Evolutionary conservation across 2,797 vertebrate species (phyloP), one percentile per base, ranked within the genome.

Genomic region (Kryptopterus vitreolus): DNA sequence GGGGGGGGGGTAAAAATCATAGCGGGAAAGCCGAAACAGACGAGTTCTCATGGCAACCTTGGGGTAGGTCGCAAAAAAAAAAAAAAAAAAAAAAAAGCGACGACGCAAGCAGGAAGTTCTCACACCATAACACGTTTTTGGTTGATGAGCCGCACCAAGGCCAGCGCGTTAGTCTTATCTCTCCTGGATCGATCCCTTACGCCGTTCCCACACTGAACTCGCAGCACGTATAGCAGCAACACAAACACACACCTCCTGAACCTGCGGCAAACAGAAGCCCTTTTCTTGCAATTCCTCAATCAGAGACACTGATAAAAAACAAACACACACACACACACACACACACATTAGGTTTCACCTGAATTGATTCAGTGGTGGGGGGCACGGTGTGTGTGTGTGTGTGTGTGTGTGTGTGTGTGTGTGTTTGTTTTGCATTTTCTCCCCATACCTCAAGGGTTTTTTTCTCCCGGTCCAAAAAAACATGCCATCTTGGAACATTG

Each of bases 151-250:
- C 88, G 72, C 84, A 84, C 81, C 90, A 93, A 93, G 92, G 92
- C 87, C 90, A 90, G 81, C 69, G 82, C 81, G 81, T 58, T 50
- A 59, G 78, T 85, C 90, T 93, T 94, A 94, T 94, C 94, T 92
- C 63, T 78, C 71, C 76, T 77, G 79, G 89, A 93, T 94, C 87
- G 88, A 93, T 93, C 91, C 81, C 73, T 85, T 84, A 85, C 31
- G 53, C 38, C 76, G 86, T 94, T 94, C 93, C 94, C 94, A 94
- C 92, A 91, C 87, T 82, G 76, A 74, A 81, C 78, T 83, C 33
- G n/a, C 24, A 35, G 50, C 76, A 79, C 82, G 43, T 73, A 76
- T 35, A 85, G 83, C 35, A 75, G 68, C n/a, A 73, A 31, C 5
- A 82, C 88, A 91, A 92, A 91, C 89, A 93, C 91, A 92, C 84